These are phyloP conservation scores for Dicerorhinus sumatrensis DNA, from an alignment of 2,113 vertebrate species.

Conservation along the genomic window DNA sequence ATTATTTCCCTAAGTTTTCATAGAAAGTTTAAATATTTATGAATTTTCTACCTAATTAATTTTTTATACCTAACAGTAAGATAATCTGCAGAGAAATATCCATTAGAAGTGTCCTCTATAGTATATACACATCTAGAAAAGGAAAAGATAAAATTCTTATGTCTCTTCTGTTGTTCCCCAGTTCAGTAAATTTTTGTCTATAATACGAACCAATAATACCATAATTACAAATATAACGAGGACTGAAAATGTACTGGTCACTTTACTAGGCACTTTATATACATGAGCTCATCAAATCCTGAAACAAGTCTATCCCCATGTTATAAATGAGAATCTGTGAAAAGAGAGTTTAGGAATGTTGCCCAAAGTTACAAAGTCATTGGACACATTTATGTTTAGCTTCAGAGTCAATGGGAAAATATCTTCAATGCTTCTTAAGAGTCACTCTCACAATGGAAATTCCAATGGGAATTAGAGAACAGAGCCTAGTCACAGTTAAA, in stretches of 20 bases:
- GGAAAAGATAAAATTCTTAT: not conserved
- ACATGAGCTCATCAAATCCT: not conserved
- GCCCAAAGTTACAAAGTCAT: not conserved
- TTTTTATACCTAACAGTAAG: not conserved
- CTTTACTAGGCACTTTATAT: not conserved
- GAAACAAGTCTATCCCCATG: not conserved
- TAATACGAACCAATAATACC: conserved; percentile 12
- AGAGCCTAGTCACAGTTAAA: not conserved
- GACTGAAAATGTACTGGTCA: not conserved
- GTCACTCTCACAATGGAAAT: not conserved
- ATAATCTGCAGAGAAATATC: not conserved
- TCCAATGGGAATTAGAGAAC: not conserved
- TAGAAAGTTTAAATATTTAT: not conserved
- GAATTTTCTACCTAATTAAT: not conserved
- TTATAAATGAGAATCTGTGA: conserved; percentile 18
- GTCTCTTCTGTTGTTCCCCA: not conserved
- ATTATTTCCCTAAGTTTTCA: not conserved
- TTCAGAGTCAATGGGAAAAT: not conserved
- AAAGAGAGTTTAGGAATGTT: not conserved
- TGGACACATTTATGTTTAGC: not conserved
- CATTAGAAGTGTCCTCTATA: not conserved
- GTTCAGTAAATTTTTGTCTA: not conserved
- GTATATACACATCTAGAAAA: not conserved
- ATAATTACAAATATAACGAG: not conserved
- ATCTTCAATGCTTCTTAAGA: not conserved